Conservation (phyloP, 2,113 vertebrate genomes). For the Sylvicapra grimmia region DNA sequence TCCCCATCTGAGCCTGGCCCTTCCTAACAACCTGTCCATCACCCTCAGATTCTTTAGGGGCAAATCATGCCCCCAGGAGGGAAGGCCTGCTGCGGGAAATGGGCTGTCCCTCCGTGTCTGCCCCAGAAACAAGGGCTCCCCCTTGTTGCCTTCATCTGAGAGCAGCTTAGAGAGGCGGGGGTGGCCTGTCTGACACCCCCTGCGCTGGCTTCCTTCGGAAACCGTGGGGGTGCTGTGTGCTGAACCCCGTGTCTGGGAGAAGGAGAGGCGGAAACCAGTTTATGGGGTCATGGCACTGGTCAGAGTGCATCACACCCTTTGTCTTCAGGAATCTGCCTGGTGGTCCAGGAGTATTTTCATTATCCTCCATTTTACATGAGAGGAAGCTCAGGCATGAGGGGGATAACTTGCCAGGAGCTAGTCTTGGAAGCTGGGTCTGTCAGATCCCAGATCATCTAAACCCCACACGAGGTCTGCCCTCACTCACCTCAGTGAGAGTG, state of each 20-base stretch:
- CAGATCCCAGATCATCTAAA: background rate
- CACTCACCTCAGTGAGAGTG: background rate
- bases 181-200: background rate
- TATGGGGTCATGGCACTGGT: fast-evolving
- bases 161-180: background rate
- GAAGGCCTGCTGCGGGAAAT: background rate
- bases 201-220: background rate
- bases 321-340: background rate
- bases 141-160: background rate
- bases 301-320: background rate
- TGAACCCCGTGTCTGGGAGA: background rate
- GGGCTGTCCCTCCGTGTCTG: background rate
- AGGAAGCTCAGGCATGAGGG: background rate
- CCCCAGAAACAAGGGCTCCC: background rate
- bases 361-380: background rate
- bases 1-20: background rate
- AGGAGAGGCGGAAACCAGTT: background rate
- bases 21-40: background rate
- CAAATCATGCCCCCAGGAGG: background rate
- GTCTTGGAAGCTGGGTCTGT: background rate
- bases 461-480: background rate
- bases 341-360: background rate
- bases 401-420: background rate
- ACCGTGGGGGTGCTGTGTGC: background rate
- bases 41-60: background rate